Base-by-base conservation (phyloP, 2,113 vertebrate species). In the Stictonetta naevosa region DNA sequence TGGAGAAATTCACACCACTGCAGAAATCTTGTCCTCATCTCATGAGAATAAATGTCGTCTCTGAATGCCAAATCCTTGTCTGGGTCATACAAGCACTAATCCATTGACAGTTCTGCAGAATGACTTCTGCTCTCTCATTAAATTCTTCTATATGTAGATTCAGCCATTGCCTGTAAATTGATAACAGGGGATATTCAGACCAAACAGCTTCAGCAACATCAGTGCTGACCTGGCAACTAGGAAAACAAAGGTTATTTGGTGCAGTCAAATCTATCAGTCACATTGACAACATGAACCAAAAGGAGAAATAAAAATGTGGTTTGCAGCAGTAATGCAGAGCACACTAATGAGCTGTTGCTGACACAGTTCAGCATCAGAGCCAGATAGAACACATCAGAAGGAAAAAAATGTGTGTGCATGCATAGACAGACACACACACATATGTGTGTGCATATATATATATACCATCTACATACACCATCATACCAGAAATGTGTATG, bases 361-460 rank as follows among this genome's bases (percentile, higher is more conserved):
- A 1, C 11, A 10, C n/a, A 50, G 67, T 3, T 23, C 56, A 72
- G 31, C 44, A 11, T 1, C 16, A 19, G 74, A 31, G n/a, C 25
- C 44, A 28, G 66, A 11, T 21, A 16, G 19, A 17, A 50, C 59
- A 2, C 28, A 10, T 13, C 8, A 13, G 52, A 1, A 62, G 29
- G 36, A 64, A 64, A 64, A 28, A 25, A 40, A 40, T 20, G 13
- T 6, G 14, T 34, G 29, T 19, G 9, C 29, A 19, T 2, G 2
- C 4, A 1, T 2, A 44, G n/a, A 31, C 13, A 38, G 18, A 38
- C 9, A 20, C 28, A 38, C 71, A 46, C 44, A 13, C 6, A 13
- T 1, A 3, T 11, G 1, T 9, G 1, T 7, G 1, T 6, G 28
- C 2, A 7, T 23, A 48, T 48, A 48, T 11, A 36, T 36, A 15